Evolutionary conservation across 2,888 invertebrate genomes (phyloP).

Genomic region (Tetramorium bicarinatum): DNA sequence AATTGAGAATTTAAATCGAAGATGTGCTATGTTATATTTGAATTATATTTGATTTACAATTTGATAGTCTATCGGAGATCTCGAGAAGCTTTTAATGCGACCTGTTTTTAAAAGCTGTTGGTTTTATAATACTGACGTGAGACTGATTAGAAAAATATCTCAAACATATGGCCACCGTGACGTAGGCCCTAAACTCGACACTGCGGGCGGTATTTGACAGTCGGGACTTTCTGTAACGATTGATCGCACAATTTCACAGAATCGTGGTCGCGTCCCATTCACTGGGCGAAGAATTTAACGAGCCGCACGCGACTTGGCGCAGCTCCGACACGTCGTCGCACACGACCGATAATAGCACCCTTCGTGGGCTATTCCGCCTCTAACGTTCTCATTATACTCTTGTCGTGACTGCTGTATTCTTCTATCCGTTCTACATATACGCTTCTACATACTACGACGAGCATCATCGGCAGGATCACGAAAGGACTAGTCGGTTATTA

Average conservation of each 20-base stretch:
- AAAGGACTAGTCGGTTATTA: neutral
- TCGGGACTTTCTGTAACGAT: constrained; percentile 75
- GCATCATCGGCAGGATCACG: neutral
- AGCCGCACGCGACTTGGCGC: constrained; percentile 81
- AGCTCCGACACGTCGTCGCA: constrained; percentile 63
- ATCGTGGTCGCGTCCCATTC: constrained; percentile 76
- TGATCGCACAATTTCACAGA: constrained; percentile 84
- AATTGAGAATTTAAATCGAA: neutral
- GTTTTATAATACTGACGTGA: neutral
- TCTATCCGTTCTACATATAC: neutral
- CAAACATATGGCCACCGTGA: neutral
- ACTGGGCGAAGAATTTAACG: constrained; percentile 84
- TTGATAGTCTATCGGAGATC: neutral
- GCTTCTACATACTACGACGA: neutral
- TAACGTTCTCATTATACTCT: constrained; percentile 64
- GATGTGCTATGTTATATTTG: neutral
- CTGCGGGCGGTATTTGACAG: constrained; percentile 24
- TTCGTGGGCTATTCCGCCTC: constrained; percentile 52
- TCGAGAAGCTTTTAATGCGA: neutral
- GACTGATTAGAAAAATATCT: neutral
- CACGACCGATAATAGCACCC: constrained; percentile 69
- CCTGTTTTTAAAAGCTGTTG: neutral
- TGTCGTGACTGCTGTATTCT: constrained; percentile 39
- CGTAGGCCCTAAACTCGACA: neutral
- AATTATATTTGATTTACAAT: neutral